Percentiles rank a stretch among this genome's conserved stretches.
phyloP scores from a whole-genome alignment of 2,113 vertebrate genomes.

The Mus spicilegus region DNA sequence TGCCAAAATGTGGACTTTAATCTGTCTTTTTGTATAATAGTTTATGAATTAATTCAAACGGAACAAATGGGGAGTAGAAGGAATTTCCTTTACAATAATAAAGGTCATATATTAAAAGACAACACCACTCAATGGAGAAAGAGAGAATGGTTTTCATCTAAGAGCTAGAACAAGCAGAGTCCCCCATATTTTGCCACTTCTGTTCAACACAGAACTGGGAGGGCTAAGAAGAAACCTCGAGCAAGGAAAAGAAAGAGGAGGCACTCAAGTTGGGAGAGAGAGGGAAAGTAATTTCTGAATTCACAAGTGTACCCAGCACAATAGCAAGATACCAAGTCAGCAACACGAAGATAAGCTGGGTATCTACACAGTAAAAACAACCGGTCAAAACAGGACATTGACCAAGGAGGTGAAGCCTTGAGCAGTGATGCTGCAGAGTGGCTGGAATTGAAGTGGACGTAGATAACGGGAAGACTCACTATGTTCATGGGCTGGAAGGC shows the following conservation, averaged over 20 bases:
- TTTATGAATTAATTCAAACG: background rate
- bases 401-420: background rate
- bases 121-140: background rate
- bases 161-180: background rate
- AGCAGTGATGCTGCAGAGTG: background rate
- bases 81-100: background rate
- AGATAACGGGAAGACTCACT: background rate
- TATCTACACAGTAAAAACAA: background rate
- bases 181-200: background rate
- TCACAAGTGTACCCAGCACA: background rate
- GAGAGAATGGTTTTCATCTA: background rate
- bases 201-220: background rate
- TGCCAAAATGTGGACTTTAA: constrained; percentile 6
- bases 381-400: background rate
- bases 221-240: background rate
- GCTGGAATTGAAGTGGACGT: background rate
- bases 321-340: background rate
- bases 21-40: background rate
- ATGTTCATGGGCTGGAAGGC: background rate
- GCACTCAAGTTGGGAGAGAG: background rate
- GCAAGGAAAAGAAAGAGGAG: background rate
- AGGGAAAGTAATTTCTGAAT: background rate
- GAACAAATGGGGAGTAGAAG: background rate
- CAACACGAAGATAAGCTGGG: background rate
- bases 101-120: background rate